Percentiles rank a stretch among this genome's conserved stretches.
Evolutionary conservation across 1,140 invertebrate genomes (phyloP).

Genomic region (Zaprionus nigranus): DNA sequence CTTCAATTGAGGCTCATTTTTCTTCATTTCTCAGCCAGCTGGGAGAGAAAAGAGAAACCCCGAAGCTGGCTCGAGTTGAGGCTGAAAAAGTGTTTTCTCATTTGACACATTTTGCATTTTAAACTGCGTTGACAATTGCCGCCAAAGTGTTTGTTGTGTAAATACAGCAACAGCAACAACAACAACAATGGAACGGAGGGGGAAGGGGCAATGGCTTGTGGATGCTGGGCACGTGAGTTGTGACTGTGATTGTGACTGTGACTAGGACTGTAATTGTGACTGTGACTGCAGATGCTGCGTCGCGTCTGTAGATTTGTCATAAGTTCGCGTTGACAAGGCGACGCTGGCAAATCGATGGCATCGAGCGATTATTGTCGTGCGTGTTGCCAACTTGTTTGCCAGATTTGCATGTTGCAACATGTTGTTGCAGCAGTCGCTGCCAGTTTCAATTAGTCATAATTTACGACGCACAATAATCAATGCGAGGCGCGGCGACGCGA

Average conservation of each 20-base stretch:
- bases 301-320: conserved; percentile 44
- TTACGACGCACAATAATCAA: conserved; percentile 71
- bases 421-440: conserved; percentile 50
- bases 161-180: conserved; percentile 54
- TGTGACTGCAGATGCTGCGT: neutral
- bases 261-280: neutral
- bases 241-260: neutral
- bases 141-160: conserved; percentile 69
- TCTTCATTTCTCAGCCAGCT: conserved; percentile 50
- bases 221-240: conserved; percentile 72
- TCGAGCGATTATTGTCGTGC: conserved; percentile 65
- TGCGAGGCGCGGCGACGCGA: conserved; percentile 40
- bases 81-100: conserved; percentile 48
- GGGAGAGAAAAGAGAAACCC: conserved; percentile 63
- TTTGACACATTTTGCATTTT: conserved; percentile 81
- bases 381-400: conserved; percentile 45
- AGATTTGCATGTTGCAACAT: conserved; percentile 34
- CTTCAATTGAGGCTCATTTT: conserved; percentile 72
- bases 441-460: conserved; percentile 82
- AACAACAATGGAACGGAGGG: conserved; percentile 19
- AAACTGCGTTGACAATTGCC: conserved; percentile 70
- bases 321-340: conserved; percentile 53
- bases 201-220: conserved; percentile 29
- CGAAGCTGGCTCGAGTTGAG: conserved; percentile 19
- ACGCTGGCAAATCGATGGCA: conserved; percentile 15